These are phyloP conservation scores for Ophonus ardosiacus DNA, from an alignment of 2,888 invertebrate species.

Conservation along the genomic window DNA sequence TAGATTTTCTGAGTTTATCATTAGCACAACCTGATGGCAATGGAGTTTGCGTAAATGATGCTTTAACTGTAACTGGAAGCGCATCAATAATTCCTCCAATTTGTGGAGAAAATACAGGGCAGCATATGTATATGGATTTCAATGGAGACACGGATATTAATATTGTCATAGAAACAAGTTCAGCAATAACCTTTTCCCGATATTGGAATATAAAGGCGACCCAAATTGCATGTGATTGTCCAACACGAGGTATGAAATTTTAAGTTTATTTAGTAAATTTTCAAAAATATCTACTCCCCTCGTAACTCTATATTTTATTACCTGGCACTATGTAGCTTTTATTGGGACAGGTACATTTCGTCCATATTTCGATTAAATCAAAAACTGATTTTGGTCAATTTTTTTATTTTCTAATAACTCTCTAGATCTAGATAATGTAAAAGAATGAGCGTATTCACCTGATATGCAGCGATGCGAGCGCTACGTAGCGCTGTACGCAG, in stretches of 20 bases:
- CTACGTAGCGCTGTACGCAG: too few species aligned
- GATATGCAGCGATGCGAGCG: too few species aligned
- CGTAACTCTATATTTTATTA: too few species aligned
- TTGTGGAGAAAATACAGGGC: constrained; percentile 90
- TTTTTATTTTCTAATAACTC: too few species aligned
- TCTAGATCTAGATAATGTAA: too few species aligned
- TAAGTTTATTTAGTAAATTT: background rate
- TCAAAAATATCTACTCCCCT: too few species aligned
- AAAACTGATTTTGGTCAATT: too few species aligned
- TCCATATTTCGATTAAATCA: too few species aligned
- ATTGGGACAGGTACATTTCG: too few species aligned
- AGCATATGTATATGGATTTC: constrained; percentile 88
- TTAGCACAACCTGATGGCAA: constrained; percentile 86
- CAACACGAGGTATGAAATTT: constrained; percentile 78
- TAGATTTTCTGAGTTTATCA: constrained; percentile 86
- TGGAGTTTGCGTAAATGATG: constrained; percentile 85
- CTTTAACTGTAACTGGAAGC: constrained; percentile 84
- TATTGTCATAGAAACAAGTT: constrained; percentile 82
- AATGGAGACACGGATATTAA: constrained; percentile 83
- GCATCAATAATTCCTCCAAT: constrained; percentile 85
- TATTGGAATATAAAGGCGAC: constrained; percentile 87
- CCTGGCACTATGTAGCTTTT: too few species aligned
- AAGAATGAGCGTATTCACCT: too few species aligned
- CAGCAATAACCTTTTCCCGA: constrained; percentile 80
- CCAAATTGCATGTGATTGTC: constrained; percentile 86